Base-by-base conservation (phyloP, 2,888 invertebrate genomes). In the Thecophora atra region DNA sequence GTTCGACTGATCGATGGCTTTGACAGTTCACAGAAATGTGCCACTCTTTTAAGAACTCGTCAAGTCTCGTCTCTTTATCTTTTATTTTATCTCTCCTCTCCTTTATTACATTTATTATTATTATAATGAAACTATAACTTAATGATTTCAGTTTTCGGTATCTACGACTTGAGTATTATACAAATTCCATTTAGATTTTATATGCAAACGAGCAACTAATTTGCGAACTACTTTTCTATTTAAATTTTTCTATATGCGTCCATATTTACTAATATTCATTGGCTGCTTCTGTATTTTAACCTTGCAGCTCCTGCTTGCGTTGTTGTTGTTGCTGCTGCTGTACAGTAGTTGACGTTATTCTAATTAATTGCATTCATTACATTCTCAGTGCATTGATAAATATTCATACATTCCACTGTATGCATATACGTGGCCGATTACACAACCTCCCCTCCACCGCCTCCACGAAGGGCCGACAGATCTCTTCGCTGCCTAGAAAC, bases 321-420 rank as follows among this genome's bases (percentile, higher is more conserved):
- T 64, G 64, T 64, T 44, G 64, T 65, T 47, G 47, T 65, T 65
- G 58, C 62, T 65, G 67, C 66, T 19, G 66, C n/a, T n/a, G n/a
- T n/a, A n/a, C n/a, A n/a, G n/a, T n/a, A n/a, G n/a, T n/a, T n/a
- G n/a, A 37, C 15, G 60, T 63, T 69, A 47, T 70, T 70, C 54
- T 52, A 63, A 70, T 19, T 70, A 70, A 70, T 63, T 63, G 63
- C 19, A 52, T 62, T 63, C 63, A 63, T 63, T 63, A 54, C 28
- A 47, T 51, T 17, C 44, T 63, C 58, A 21, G 28, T 62, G 52
- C 51, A 70, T 70, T 63, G 30, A 70, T 63, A 73, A 75, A 70
- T 63, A 70, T 52, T 65, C 37, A 54, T 37, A 28, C 51, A 51
- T 70, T 70, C 52, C 62, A 62, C 63, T 26, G 24, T 62, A 63